Evolutionary conservation across 2,888 invertebrate species (phyloP).

Genomic region (Catocala fraxini): DNA sequence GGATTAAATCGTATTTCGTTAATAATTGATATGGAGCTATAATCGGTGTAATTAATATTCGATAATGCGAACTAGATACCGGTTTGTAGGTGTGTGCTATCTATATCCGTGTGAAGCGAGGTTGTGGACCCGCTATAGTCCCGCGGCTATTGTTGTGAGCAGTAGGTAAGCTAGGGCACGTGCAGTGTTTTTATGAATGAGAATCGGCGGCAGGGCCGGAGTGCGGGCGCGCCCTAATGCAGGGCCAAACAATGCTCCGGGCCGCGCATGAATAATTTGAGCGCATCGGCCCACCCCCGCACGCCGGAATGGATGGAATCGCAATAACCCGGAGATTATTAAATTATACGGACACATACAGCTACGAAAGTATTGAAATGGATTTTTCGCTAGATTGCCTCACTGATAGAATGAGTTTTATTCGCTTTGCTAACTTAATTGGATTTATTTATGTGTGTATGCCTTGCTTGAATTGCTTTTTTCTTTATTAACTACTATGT

Average conservation of each 20-base stretch:
- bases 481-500: slow-evolving; percentile 3
- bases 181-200: slow-evolving; percentile 82
- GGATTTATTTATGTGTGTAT: slow-evolving; percentile 39
- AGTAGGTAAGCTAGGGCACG: slow-evolving; percentile 81
- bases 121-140: slow-evolving; percentile 34
- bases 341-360: slow-evolving; percentile 78
- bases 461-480: slow-evolving; percentile 8
- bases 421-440: slow-evolving; percentile 46
- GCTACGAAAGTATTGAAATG: slow-evolving; percentile 59
- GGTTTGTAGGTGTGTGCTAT: neutral
- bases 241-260: slow-evolving; percentile 74
- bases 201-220: slow-evolving; percentile 24
- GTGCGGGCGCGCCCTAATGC: slow-evolving; percentile 66
- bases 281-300: slow-evolving; percentile 66
- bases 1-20: slow-evolving; percentile 27
- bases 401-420: slow-evolving; percentile 52
- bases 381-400: slow-evolving; percentile 58
- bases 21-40: slow-evolving; percentile 26
- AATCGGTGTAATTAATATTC: slow-evolving; percentile 29
- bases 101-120: slow-evolving; percentile 4
- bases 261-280: slow-evolving; percentile 83
- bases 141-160: slow-evolving; percentile 75
- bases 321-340: slow-evolving; percentile 83
- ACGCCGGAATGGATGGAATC: slow-evolving; percentile 65
- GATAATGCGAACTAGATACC: slow-evolving; percentile 15